phyloP scores from a whole-genome alignment of 1,140 invertebrate species.

The Chironomus striatipennis region DNA sequence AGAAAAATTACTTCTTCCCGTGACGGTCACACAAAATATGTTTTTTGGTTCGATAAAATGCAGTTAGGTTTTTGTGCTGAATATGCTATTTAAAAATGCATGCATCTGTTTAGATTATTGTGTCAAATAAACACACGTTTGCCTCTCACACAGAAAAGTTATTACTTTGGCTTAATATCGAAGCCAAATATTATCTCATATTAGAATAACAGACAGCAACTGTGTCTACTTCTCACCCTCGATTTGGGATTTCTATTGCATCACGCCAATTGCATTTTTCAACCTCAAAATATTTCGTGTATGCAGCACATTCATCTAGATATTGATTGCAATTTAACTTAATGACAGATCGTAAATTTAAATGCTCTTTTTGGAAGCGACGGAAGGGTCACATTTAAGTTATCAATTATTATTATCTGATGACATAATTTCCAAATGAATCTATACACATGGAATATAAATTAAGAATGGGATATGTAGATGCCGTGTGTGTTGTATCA shows the following conservation, averaged over 20 bases:
- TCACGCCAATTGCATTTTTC: not conserved
- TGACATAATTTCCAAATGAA: not conserved
- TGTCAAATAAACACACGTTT: slow-evolving; percentile 1
- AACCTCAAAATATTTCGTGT: not conserved
- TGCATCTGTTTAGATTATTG: slow-evolving; percentile 16
- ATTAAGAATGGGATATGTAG: not conserved
- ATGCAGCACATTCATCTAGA: not conserved
- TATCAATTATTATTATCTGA: not conserved
- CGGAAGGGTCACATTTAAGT: not conserved
- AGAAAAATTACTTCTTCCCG: not conserved
- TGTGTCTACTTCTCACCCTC: not conserved
- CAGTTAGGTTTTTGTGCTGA: not conserved
- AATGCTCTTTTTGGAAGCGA: not conserved
- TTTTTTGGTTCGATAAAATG: not conserved
- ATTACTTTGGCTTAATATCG: not conserved
- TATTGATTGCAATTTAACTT: not conserved
- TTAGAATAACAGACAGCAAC: not conserved
- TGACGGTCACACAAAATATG: not conserved
- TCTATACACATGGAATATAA: no score
- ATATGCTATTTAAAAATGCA: not conserved
- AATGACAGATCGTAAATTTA: slow-evolving; percentile 14
- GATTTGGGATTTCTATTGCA: not conserved
- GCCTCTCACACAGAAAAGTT: not conserved
- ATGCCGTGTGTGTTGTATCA: not conserved
- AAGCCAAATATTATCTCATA: slow-evolving; percentile 3